A percentile compares a stretch with the other conserved stretches of the same genome.
Evolutionary conservation across 2,797 vertebrate genomes (phyloP).

Genomic region (Oreochromis mossambicus): DNA sequence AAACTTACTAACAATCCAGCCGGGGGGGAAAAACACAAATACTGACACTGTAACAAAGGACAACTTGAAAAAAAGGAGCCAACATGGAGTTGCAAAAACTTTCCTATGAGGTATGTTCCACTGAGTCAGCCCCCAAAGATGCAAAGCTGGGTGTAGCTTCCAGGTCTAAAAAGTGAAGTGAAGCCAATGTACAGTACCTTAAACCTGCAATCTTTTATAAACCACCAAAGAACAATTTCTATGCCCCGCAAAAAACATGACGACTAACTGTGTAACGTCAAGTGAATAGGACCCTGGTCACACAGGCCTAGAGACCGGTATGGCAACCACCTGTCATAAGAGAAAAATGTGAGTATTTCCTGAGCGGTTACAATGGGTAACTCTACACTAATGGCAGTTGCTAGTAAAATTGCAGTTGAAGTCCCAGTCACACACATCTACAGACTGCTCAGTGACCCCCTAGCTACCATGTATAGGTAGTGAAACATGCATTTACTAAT

Average conservation of each 20-base stretch:
- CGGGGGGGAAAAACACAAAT: accelerated
- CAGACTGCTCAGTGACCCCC: background rate
- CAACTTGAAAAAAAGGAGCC: background rate
- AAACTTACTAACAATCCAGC: background rate
- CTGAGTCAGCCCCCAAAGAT: no score
- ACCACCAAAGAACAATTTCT: background rate
- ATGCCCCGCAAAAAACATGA: background rate
- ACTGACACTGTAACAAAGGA: background rate
- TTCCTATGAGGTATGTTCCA: background rate
- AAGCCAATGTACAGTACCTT: background rate
- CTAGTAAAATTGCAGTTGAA: background rate
- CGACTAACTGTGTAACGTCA: background rate
- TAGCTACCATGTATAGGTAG: background rate
- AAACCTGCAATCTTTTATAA: background rate
- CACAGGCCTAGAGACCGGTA: background rate
- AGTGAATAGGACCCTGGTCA: background rate
- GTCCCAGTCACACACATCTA: background rate
- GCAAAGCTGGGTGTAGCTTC: background rate
- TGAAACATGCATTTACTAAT: accelerated
- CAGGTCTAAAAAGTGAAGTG: background rate
- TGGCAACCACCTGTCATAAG: background rate
- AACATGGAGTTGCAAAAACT: background rate
- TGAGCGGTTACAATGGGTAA: background rate
- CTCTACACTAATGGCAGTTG: background rate
- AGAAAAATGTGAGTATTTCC: background rate